Percentiles rank a stretch among this genome's conserved stretches.
Evolutionary conservation across 2,797 vertebrate genomes (phyloP).

Genomic region (Hoplostethus mediterraneus): DNA sequence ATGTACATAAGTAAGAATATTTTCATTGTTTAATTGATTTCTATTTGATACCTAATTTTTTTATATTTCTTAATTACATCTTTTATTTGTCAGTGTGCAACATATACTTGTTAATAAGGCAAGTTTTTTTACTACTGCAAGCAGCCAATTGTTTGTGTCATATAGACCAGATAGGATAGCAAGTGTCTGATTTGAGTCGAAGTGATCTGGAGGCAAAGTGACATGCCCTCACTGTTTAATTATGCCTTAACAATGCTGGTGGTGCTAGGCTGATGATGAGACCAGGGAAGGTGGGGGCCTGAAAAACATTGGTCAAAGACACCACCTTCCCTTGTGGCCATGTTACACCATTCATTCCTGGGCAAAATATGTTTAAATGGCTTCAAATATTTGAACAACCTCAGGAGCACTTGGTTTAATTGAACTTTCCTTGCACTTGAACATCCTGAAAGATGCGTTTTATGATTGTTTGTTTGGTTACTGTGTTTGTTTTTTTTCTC

Average conservation of each 20-base stretch:
- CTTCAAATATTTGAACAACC: constrained; percentile 5
- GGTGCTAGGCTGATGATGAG: constrained; percentile 49
- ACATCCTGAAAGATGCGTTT: constrained; percentile 13
- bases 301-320: background rate
- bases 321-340: constrained; percentile 2
- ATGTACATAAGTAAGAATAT: constrained; percentile 23
- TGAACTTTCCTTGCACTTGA: constrained; percentile 29
- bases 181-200: background rate
- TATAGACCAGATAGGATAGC: constrained; percentile 11
- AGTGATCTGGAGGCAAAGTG: constrained; percentile 16
- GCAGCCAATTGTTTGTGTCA: constrained; percentile 33
- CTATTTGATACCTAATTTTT: constrained; percentile 57
- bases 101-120: constrained; percentile 23
- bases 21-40: constrained; percentile 35
- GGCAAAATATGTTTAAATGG: background rate
- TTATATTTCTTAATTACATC: constrained; percentile 40
- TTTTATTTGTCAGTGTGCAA: constrained; percentile 32
- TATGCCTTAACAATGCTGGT: constrained; percentile 74
- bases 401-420: constrained; percentile 8
- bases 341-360: background rate
- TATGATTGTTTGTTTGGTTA: constrained; percentile 19
- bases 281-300: background rate
- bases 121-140: constrained; percentile 49
- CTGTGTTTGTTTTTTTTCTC: constrained; percentile 13
- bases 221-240: constrained; percentile 49